Evolutionary conservation across 2,113 vertebrate species (phyloP), one percentile per base, ranked within the genome.

Genomic region (Corvus cornix): DNA sequence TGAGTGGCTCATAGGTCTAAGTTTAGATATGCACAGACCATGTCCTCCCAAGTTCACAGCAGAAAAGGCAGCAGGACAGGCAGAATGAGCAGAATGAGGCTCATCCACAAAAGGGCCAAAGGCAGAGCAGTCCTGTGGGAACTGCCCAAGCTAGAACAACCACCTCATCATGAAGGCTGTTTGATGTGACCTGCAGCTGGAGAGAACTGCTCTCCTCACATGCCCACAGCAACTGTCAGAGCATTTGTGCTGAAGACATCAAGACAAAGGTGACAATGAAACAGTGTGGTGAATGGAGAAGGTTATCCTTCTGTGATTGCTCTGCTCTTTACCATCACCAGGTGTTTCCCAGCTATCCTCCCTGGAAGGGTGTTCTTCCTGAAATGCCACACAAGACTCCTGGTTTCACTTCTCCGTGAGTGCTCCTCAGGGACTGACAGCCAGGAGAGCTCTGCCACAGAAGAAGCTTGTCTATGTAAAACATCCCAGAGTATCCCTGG

Each of bases 121-220:
- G 44, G 63, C 49, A 83, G 44, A 89, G 41, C 18, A 83, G 44
- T 27, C 44, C 87, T 64, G 49, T 1, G 1, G 53, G 21, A 93
- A 16, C 39, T 46, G 39, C 43, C 52, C 4, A 0, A 76, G 58
- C 53, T 13, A 20, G 37, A 87, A 55, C 16, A 77, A 41, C 31
- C 31, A 30, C 21, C 8, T 84, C 20, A 39, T 4, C 77, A 24
- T 0, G 0, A 8, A 0, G 5, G 53, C 35, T 60, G 10, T 21
- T 51, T 56, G 63, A 73, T 9, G 26, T 8, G 30, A 73, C 53
- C 68, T 39, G 30, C 4, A 93, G 73, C 49, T n/a, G 51, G 23
- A 30, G 21, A 4, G 11, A 51, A 26, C 63, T 64, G 53, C 35
- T 58, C 37, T 68, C 43, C 66, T 49, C 46, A 49, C 46, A 2